phyloP scores from a whole-genome alignment of 2,797 vertebrate species.

The Allobates femoralis region DNA sequence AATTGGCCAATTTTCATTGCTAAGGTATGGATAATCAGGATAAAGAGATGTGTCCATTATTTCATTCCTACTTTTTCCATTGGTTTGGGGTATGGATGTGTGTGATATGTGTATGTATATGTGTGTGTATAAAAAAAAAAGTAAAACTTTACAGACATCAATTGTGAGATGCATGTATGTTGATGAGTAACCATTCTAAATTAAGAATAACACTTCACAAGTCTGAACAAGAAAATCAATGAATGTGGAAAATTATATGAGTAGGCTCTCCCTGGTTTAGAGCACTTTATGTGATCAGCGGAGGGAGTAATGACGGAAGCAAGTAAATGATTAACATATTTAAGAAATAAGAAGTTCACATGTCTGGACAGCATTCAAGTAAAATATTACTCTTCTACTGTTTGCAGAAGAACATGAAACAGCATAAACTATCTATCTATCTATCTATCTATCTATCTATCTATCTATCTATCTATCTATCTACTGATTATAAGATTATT shows the following conservation, averaged over 20 bases:
- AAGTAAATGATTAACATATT: constrained; percentile 27
- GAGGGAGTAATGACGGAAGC: constrained; percentile 3
- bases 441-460: neutral
- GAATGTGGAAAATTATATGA: neutral
- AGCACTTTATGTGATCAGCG: constrained; percentile 8
- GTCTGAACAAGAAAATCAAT: constrained; percentile 57
- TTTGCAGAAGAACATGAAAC: neutral
- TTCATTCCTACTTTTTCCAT: too few relatives aligned
- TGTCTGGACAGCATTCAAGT: neutral
- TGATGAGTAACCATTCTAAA: constrained; percentile 56
- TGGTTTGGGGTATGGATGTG: too few relatives aligned
- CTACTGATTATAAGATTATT: too few relatives aligned
- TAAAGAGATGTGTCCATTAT: too few relatives aligned
- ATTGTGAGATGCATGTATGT: too few relatives aligned
- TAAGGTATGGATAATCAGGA: too few relatives aligned
- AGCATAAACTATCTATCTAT: neutral
- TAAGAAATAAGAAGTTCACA: neutral
- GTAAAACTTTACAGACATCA: neutral
- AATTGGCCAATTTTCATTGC: too few relatives aligned
- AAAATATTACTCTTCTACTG: neutral
- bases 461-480: too few relatives aligned
- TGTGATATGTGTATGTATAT: too few relatives aligned
- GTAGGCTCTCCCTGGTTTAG: neutral
- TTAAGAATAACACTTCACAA: constrained; percentile 55
- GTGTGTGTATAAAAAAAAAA: too few relatives aligned